These are phyloP conservation scores for Oeneis ivallda DNA, from an alignment of 2,888 invertebrate species.

Conservation along the genomic window DNA sequence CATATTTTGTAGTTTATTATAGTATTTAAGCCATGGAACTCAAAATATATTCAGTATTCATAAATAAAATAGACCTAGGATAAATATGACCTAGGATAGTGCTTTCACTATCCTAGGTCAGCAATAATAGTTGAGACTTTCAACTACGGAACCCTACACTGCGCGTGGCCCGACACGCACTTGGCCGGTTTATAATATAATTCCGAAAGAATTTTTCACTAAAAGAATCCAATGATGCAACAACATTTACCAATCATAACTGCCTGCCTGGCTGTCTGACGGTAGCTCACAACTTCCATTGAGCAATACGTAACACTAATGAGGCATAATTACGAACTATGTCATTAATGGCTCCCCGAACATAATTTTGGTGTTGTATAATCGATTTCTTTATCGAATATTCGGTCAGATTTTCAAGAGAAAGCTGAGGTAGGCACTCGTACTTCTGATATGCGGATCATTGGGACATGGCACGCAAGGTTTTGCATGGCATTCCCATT, in stretches of 20 bases:
- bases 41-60: too few relatives aligned
- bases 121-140: too few relatives aligned
- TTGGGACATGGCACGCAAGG: constrained; percentile 64
- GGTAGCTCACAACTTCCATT: constrained; percentile 14
- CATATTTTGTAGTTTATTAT: too few relatives aligned
- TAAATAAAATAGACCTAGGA: too few relatives aligned
- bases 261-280: background rate
- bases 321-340: constrained; percentile 30
- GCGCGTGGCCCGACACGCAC: too few relatives aligned
- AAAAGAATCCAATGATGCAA: background rate
- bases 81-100: too few relatives aligned
- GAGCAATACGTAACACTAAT: constrained; percentile 24
- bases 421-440: constrained; percentile 69
- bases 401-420: constrained; percentile 38
- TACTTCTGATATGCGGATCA: constrained; percentile 47
- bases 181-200: too few relatives aligned
- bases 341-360: constrained; percentile 30
- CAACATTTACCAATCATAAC: constrained; percentile 40
- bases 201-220: too few relatives aligned
- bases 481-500: constrained; percentile 19
- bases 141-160: too few relatives aligned
- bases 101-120: too few relatives aligned
- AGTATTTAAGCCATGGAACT: too few relatives aligned
- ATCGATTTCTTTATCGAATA: constrained; percentile 61
- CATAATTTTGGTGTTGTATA: constrained; percentile 53